Evolutionary conservation across 2,797 vertebrate genomes (phyloP), one percentile per base, ranked within the genome.

Genomic region (Steatocranus sp.): DNA sequence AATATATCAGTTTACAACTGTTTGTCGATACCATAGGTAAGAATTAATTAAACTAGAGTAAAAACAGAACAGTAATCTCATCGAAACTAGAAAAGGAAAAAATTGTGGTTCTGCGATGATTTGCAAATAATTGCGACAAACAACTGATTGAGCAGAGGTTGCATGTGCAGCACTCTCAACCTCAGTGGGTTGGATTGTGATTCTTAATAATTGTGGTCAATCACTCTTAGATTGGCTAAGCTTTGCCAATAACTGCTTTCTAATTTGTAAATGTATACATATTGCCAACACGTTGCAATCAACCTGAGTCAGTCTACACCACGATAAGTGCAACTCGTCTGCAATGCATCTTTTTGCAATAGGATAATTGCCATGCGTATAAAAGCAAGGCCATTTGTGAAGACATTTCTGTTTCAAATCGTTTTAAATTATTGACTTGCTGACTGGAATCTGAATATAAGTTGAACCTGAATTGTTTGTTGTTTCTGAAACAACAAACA

Each of bases 381-480:
- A 63, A 63, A 38, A 38, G 3, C 7, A 14, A 63, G 11, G 11
- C 3, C 5, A 14, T 14, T 38, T 63, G 34, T 63, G 34, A 36
- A 0, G n/a, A 36, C 11, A 63, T 63, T 63, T 38, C 58, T 63
- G n/a, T 38, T 63, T 38, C 32, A 38, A 36, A 38, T 63, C 0
- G 0, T 20, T 63, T 63, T 12, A 63, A 36, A 38, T 23, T 3
- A 3, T 20, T 23, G 58, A 0, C 11, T 20, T 20, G 20, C 34
- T 63, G 34, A 63, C n/a, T 38, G 2, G 58, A 63, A 36, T 36
- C 7, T 63, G 1, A 1, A 63, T 12, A 36, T 4, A 20, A 63
- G 18, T 20, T 20, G 11, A 63, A 0, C 4, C 8, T 63, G 0
- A 38, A 6, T 38, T 36, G 1, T 61, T 36, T 61, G 0, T 0